phyloP scores from a whole-genome alignment of 35 echinoderm and acorn worm genomes.

The Lytechinus variegatus region DNA sequence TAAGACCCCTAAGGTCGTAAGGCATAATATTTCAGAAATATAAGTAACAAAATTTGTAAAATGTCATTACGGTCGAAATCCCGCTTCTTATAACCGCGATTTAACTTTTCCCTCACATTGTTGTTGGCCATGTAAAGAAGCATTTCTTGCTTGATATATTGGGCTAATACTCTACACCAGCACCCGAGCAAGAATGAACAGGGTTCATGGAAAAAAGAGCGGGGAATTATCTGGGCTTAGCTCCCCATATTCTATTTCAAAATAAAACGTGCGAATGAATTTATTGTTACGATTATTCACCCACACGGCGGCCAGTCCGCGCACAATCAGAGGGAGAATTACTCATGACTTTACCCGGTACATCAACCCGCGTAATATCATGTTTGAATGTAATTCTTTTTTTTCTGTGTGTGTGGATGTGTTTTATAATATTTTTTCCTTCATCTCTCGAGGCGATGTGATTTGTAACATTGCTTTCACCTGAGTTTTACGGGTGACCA shows the following conservation, averaged over 20 bases:
- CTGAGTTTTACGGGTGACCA: background rate
- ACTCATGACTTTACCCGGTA: slow-evolving; percentile 22
- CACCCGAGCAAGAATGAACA: background rate
- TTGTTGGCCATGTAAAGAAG: background rate
- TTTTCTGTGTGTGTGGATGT: background rate
- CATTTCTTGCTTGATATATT: slow-evolving; percentile 8
- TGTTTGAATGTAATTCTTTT: slow-evolving; percentile 25
- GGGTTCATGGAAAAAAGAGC: background rate
- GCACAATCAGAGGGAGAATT: slow-evolving; percentile 32
- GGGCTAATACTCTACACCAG: background rate
- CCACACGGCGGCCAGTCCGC: slow-evolving; percentile 19
- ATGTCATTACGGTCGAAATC: slow-evolving; percentile 39
- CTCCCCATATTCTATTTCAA: slow-evolving; percentile 24
- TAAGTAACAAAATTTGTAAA: slow-evolving; percentile 31
- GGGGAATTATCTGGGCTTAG: slow-evolving; percentile 41
- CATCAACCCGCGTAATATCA: background rate
- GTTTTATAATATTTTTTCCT: background rate
- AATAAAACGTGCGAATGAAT: slow-evolving; percentile 54
- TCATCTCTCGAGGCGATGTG: background rate
- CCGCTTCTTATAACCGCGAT: background rate
- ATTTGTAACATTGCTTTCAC: background rate
- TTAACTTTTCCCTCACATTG: background rate
- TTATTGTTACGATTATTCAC: slow-evolving; percentile 29
- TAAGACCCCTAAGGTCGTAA: background rate
- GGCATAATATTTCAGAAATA: slow-evolving; percentile 6